Base-by-base conservation (phyloP, 2,113 vertebrate genomes). In the Puffinus mauretanicus region DNA sequence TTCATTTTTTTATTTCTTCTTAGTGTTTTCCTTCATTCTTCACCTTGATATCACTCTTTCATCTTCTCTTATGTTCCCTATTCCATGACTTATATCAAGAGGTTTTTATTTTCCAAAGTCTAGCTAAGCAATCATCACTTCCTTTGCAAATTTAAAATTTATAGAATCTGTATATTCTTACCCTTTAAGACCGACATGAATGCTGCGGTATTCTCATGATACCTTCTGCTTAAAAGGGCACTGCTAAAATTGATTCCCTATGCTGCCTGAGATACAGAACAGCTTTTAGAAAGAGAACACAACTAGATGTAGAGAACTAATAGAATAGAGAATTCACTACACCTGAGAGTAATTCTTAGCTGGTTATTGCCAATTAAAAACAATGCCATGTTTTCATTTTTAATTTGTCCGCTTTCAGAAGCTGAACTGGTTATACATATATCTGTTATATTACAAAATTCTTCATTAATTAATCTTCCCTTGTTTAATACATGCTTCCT, bases 371-470 rank as follows among this genome's bases (percentile, higher is more conserved):
- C 10, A 64, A 24, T 58, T 66, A 46, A 77, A 77, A 83, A 25
- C 22, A 67, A 27, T 29, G 26, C 5, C 11, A 58, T 29, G 8
- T 49, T 81, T 84, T 82, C 5, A 46, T 49, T 71, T 46, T 38
- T 3, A 47, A 36, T 69, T 71, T 75, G 4, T 29, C 8, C 2
- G 15, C 10, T 86, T 94, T 75, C 18, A 64, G 52, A 67, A 47
- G 7, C 7, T 79, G 34, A 60, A 82, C 11, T 24, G 5, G 3
- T 66, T 78, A 57, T 46, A 42, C 0, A 0, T 61, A 7, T 34
- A 32, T 16, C 5, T 65, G 2, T 26, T n/a, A 7, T 7, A 36
- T 42, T 42, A 65, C 3, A 67, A 38, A 40, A 19, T 24, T 51
- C 4, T 90, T 83, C 16, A 70, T 17, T 6, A 30, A 10, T 46